Conservation (phyloP, 2,113 vertebrate genomes). For the Fukomys damarensis region DNA sequence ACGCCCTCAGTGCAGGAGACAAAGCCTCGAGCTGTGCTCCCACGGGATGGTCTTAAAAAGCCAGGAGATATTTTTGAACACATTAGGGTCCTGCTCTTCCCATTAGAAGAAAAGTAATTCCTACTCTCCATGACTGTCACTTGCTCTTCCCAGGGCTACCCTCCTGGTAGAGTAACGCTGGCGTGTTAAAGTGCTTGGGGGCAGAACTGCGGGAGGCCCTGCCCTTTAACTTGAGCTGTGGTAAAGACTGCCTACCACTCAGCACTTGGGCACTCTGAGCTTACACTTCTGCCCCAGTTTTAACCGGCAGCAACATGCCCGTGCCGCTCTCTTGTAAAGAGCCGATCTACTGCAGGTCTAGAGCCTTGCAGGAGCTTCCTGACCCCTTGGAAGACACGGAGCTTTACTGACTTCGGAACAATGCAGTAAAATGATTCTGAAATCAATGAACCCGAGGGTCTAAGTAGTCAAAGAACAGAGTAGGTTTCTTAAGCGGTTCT, state of each 20-base stretch:
- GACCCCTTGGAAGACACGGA: constrained; percentile 47
- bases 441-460: constrained; percentile 73
- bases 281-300: background rate
- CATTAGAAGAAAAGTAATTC: background rate
- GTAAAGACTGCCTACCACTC: too few relatives aligned
- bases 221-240: background rate
- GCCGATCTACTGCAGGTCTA: background rate
- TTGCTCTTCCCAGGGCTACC: background rate
- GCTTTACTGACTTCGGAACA: constrained; percentile 52
- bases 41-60: background rate
- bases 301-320: background rate
- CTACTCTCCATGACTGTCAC: background rate
- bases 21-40: background rate
- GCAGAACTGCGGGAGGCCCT: background rate
- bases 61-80: background rate
- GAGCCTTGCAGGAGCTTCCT: background rate
- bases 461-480: constrained; percentile 80
- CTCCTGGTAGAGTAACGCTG: background rate
- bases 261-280: background rate
- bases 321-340: background rate
- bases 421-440: constrained; percentile 78
- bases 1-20: background rate
- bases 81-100: background rate
- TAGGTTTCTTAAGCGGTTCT: constrained; percentile 68
- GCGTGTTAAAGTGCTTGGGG: background rate